Evolutionary conservation across 2,888 invertebrate genomes (phyloP).

Genomic region (Hyalella azteca): DNA sequence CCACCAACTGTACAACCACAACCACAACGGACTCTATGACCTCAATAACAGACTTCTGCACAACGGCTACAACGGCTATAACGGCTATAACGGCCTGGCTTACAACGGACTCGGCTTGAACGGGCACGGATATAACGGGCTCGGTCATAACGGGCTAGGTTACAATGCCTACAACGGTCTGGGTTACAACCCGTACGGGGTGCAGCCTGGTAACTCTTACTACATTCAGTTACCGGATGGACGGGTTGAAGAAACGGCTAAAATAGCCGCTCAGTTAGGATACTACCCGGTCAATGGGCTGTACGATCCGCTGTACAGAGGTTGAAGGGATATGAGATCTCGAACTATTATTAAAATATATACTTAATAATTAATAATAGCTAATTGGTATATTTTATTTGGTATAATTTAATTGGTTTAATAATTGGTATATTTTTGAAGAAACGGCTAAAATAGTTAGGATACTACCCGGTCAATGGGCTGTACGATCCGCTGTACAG

Average conservation of each 20-base stretch:
- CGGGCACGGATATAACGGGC: not conserved
- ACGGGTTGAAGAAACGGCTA: not conserved
- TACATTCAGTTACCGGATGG: conserved; percentile 28
- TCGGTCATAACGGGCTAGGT: not conserved
- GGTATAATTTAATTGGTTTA: no score
- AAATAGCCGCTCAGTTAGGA: not conserved
- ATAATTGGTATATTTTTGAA: no score
- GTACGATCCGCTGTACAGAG: not conserved
- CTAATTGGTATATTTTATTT: no score
- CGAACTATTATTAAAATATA: not conserved
- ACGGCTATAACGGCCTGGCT: not conserved
- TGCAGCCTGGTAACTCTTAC: not conserved
- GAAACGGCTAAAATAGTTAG: not conserved
- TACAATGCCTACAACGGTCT: not conserved
- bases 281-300: not conserved
- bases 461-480: not conserved
- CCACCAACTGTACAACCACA: no score
- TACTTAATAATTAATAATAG: not conserved
- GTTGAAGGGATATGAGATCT: not conserved
- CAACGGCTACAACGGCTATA: not conserved
- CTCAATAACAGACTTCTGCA: not conserved
- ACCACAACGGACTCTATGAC: not conserved
- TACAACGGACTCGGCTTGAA: not conserved
- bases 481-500: not conserved
- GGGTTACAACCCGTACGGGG: conserved; percentile 18